Evolutionary conservation across 2,888 invertebrate genomes (phyloP).

Genomic region (Caenorhabditis sp.): DNA sequence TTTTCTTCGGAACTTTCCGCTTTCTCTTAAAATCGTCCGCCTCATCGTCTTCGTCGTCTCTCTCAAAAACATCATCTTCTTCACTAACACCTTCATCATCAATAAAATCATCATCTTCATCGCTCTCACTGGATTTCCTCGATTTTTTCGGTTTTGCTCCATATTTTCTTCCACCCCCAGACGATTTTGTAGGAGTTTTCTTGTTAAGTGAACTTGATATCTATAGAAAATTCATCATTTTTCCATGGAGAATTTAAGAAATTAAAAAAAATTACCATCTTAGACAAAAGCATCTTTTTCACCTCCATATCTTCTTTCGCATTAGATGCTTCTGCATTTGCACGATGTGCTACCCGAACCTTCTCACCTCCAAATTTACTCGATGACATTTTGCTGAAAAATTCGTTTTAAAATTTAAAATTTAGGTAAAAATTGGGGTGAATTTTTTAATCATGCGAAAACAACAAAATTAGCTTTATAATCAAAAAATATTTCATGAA

Average conservation of each 20-base stretch:
- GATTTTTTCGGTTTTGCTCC: slow-evolving; percentile 22
- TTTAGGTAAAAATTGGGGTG: neutral
- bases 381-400: slow-evolving; percentile 29
- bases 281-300: slow-evolving; percentile 18
- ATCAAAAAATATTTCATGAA: no score
- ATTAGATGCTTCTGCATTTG: slow-evolving; percentile 18
- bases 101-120: slow-evolving; percentile 45
- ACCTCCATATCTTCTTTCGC: slow-evolving; percentile 36
- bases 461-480: no score
- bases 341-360: slow-evolving; percentile 37
- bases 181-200: slow-evolving; percentile 19
- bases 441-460: no score
- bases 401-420: neutral
- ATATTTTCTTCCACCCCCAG: slow-evolving; percentile 9
- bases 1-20: slow-evolving; percentile 14
- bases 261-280: slow-evolving; percentile 10
- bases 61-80: slow-evolving; percentile 29
- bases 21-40: slow-evolving; percentile 17
- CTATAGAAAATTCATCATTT: slow-evolving; percentile 7
- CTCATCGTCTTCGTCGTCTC: slow-evolving; percentile 25
- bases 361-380: slow-evolving; percentile 36
- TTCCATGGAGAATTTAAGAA: neutral
- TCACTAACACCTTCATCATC: slow-evolving; percentile 37
- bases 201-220: slow-evolving; percentile 20
- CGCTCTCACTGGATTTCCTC: slow-evolving; percentile 15